These are phyloP conservation scores for Catostomus latipinnis DNA, from an alignment of 2,797 vertebrate genomes.

Conservation along the genomic window DNA sequence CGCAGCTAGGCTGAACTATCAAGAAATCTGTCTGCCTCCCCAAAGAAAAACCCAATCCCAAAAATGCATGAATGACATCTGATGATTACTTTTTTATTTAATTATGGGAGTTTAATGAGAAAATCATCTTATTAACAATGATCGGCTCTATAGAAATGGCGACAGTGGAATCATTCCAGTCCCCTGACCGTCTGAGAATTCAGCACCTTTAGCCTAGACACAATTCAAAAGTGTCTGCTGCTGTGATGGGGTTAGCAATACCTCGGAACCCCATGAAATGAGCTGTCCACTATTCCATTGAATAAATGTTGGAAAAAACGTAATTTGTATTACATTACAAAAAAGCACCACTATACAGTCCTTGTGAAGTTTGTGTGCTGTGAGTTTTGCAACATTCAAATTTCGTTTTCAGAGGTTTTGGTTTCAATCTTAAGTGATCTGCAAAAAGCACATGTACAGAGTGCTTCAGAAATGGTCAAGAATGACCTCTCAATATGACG, in stretches of 20 bases:
- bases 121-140: conserved; percentile 60
- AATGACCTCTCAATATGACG: conserved; percentile 15
- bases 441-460: conserved; percentile 7
- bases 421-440: conserved; percentile 6
- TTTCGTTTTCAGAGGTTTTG: conserved; percentile 4
- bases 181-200: conserved; percentile 30
- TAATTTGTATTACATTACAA: background rate
- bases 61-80: conserved; percentile 54
- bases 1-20: conserved; percentile 54
- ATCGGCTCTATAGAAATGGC: conserved; percentile 50
- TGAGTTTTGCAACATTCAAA: background rate
- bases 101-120: conserved; percentile 58
- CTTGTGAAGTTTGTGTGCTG: too few relatives aligned
- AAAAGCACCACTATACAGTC: too few relatives aligned
- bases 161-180: conserved; percentile 46
- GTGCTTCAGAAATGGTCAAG: conserved; percentile 11
- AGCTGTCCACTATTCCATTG: conserved; percentile 35
- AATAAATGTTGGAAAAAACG: conserved; percentile 38
- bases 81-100: conserved; percentile 60
- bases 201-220: conserved; percentile 45
- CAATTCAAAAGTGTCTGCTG: conserved; percentile 44
- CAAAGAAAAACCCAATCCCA: conserved; percentile 46
- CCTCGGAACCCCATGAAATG: conserved; percentile 40
- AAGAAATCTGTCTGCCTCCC: conserved; percentile 49
- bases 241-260: conserved; percentile 45